Evolutionary conservation across 2,797 vertebrate genomes (phyloP).

Genomic region (Artibeus jamaicensis): DNA sequence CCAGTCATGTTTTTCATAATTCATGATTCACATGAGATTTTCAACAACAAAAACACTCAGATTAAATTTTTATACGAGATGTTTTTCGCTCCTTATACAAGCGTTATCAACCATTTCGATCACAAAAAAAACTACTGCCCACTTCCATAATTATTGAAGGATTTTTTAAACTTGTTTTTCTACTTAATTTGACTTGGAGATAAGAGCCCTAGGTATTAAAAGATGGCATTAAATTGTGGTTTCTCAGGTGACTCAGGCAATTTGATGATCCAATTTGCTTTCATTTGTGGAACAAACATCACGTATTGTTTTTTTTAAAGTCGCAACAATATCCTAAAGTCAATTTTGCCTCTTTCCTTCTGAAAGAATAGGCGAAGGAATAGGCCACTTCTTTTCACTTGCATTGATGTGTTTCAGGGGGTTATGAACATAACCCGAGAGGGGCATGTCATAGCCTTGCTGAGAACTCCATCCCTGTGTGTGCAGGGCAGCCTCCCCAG

Average conservation of each 20-base stretch:
- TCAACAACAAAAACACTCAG: constrained; percentile 83
- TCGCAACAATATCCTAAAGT: not conserved
- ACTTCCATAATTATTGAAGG: constrained; percentile 76
- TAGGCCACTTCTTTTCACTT: not conserved
- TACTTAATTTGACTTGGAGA: constrained; percentile 65
- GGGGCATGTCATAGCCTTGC: not conserved
- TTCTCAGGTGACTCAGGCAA: constrained; percentile 55
- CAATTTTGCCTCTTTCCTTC: not conserved
- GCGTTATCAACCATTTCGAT: constrained; percentile 81
- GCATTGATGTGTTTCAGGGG: not conserved
- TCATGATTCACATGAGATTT: constrained; percentile 79
- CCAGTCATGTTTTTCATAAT: constrained; percentile 77
- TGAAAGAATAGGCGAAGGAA: not conserved
- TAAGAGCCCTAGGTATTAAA: constrained; percentile 43
- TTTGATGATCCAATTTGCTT: constrained; percentile 56
- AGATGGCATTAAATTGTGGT: constrained; percentile 44
- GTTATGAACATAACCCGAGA: not conserved
- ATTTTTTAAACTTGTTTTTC: constrained; percentile 72
- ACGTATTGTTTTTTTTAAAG: not conserved
- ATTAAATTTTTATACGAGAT: constrained; percentile 83
- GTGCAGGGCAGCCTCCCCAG: not conserved
- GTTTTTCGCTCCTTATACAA: constrained; percentile 77
- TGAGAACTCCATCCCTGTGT: not conserved
- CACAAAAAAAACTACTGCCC: constrained; percentile 72
- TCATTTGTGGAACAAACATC: constrained; percentile 36